A percentile compares a stretch with the other conserved stretches of the same genome.
phyloP scores from a whole-genome alignment of 2,797 vertebrate genomes.

The Echeneis naucrates region DNA sequence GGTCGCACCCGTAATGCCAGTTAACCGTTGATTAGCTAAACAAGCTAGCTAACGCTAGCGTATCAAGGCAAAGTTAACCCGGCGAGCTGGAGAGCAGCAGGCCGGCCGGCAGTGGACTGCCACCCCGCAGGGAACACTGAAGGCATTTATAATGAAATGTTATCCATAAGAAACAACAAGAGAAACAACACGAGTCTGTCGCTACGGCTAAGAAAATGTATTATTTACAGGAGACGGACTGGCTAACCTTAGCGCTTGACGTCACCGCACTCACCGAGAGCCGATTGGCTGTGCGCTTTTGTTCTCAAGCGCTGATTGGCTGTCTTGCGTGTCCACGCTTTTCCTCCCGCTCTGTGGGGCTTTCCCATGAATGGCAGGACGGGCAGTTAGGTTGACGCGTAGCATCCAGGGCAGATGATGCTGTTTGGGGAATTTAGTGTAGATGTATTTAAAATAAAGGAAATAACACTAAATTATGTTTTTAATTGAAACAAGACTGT shows the following conservation, averaged over 20 bases:
- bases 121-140: conserved; percentile 37
- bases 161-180: conserved; percentile 42
- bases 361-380: conserved; percentile 76
- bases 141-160: conserved; percentile 53
- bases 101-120: conserved; percentile 61
- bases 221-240: conserved; percentile 81
- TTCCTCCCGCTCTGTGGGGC: conserved; percentile 75
- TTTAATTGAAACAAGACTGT: neutral
- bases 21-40: conserved; percentile 74
- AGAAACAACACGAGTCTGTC: conserved; percentile 56
- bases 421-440: neutral
- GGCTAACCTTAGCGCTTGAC: conserved; percentile 48
- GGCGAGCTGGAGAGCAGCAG: conserved; percentile 36
- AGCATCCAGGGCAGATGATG: conserved; percentile 29
- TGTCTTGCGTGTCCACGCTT: conserved; percentile 25
- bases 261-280: neutral
- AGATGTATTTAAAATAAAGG: neutral
- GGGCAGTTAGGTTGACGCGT: conserved; percentile 76
- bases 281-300: conserved; percentile 53
- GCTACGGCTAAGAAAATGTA: conserved; percentile 66
- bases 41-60: conserved; percentile 69
- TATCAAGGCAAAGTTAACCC: conserved; percentile 62
- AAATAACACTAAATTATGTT: neutral
- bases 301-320: conserved; percentile 68
- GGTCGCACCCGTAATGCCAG: conserved; percentile 39